Conservation (phyloP, 2,113 vertebrate genomes). For the Vulpes ferrilata region DNA sequence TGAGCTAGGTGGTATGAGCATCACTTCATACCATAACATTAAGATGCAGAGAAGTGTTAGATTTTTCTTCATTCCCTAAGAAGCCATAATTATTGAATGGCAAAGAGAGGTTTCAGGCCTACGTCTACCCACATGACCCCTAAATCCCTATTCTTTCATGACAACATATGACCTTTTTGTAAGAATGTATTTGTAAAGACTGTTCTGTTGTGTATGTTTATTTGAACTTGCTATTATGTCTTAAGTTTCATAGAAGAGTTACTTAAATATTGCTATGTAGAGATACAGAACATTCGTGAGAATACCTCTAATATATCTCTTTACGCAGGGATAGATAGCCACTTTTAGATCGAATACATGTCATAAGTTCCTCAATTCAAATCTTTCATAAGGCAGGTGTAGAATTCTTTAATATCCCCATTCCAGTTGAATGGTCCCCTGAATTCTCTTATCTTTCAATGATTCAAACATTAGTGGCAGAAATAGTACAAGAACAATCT, state of each 20-base stretch:
- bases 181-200: not conserved
- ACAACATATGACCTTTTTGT: not conserved
- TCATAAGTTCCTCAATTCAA: slow-evolving; percentile 52
- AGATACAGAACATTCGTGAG: not conserved
- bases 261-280: not conserved
- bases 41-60: not conserved
- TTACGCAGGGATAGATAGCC: not conserved
- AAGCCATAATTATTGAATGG: not conserved
- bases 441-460: slow-evolving; percentile 65
- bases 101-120: not conserved
- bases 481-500: slow-evolving; percentile 77
- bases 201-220: not conserved
- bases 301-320: not conserved
- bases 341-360: slow-evolving; percentile 32
- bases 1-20: not conserved
- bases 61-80: not conserved
- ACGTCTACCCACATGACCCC: not conserved
- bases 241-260: not conserved
- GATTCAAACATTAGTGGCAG: slow-evolving; percentile 76
- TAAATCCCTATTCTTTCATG: not conserved
- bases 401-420: slow-evolving; percentile 69
- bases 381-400: slow-evolving; percentile 34
- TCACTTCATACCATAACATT: not conserved
- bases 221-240: not conserved
- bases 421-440: slow-evolving; percentile 64